phyloP scores from a whole-genome alignment of 2,113 vertebrate genomes.

The Ciconia stormi region DNA sequence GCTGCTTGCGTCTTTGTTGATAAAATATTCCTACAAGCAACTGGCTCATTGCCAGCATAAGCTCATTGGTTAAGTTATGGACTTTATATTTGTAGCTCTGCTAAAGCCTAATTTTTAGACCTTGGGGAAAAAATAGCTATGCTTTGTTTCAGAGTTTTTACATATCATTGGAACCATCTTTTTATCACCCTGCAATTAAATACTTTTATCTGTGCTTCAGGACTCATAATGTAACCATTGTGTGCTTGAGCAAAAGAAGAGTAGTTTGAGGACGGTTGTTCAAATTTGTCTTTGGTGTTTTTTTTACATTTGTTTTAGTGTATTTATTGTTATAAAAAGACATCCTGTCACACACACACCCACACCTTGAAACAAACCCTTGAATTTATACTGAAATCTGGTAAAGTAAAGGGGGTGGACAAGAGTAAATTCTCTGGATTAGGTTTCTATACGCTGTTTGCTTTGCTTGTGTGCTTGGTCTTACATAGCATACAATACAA shows the following conservation, averaged over 20 bases:
- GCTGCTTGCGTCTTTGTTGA: background rate
- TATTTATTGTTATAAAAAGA: background rate
- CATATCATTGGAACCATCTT: background rate
- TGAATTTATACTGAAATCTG: background rate
- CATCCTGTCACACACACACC: background rate
- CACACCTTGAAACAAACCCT: background rate
- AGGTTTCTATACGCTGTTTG: background rate
- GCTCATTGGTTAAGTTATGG: background rate
- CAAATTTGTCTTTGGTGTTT: background rate
- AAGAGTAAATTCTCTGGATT: background rate
- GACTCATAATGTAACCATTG: background rate
- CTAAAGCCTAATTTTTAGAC: background rate
- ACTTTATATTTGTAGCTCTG: background rate
- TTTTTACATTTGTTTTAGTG: background rate
- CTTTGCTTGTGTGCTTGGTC: background rate
- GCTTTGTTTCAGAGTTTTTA: background rate
- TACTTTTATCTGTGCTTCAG: background rate
- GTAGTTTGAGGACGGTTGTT: accelerated
- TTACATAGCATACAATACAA: background rate
- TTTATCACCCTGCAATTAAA: background rate
- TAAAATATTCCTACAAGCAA: background rate
- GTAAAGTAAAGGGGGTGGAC: background rate
- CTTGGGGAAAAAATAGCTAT: background rate
- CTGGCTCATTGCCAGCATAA: background rate
- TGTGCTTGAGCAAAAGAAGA: background rate